Evolutionary conservation across 2,888 invertebrate genomes (phyloP), one percentile per base, ranked within the genome.

Genomic region (Cotesia congregata): DNA sequence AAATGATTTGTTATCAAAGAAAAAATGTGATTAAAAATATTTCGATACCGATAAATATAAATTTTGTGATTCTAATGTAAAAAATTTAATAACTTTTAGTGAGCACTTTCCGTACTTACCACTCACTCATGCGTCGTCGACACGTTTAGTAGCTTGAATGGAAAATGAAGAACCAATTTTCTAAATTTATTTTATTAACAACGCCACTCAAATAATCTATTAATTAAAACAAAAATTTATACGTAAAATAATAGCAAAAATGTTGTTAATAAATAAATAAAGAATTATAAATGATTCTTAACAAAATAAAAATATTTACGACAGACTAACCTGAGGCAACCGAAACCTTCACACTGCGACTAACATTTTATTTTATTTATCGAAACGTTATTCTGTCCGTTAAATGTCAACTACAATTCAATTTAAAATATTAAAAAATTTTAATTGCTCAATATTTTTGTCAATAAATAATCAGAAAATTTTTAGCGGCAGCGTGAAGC

Each of bases 261-360:
- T 20, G 38, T 65, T 65, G 65, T 65, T 38, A 65, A 65, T 30
- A 20, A 12, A 30, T 59, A 50, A 73, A 50, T 50, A 59, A 50
- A 65, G 50, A 65, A 30, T 64, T 62, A 30, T 50, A 15, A 50
- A 67, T 74, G 74, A 38, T 61, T 61, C 41, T 68, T 74, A 61
- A 68, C 64, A 62, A 74, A 68, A 68, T 68, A 74, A 74, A 74
- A 68, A 86, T 86, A 80, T 85, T 83, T 85, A 80, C 86, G 84
- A 86, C 84, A 82, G 85, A 88, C 87, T 88, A 88, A 88, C 88
- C 88, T 88, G 88, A 87, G 86, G 86, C 86, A 84, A 87, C 85
- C 84, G 85, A 86, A 76, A 84, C 84, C 84, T 86, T 84, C 87
- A 87, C 88, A 84, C 87, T 86, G 86, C 86, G 81, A 85, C 87